phyloP scores from a whole-genome alignment of 2,797 vertebrate genomes.

The Sebastes reedi region DNA sequence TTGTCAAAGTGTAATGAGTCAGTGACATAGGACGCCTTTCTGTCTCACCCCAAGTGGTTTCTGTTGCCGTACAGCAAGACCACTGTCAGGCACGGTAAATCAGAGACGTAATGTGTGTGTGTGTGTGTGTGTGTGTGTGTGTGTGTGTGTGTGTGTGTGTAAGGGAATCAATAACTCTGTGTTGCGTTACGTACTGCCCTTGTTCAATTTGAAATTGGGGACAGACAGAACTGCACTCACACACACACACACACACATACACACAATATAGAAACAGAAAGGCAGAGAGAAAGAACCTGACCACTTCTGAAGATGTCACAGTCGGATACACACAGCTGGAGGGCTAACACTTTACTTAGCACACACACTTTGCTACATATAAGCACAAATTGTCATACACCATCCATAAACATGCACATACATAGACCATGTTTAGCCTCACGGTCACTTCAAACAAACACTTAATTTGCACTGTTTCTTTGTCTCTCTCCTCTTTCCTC shows the following conservation, averaged over 20 bases:
- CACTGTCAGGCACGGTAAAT: conserved; percentile 32
- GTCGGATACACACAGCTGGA: neutral
- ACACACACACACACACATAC: neutral
- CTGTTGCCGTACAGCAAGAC: conserved; percentile 31
- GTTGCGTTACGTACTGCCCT: conserved; percentile 26
- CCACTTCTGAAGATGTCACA: neutral
- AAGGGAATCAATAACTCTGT: conserved; percentile 42
- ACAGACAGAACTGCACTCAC: neutral
- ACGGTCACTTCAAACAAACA: neutral
- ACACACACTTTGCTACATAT: neutral
- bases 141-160: neutral
- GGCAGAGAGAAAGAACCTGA: neutral
- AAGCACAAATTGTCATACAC: neutral
- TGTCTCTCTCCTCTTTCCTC: neutral
- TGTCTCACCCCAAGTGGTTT: conserved; percentile 20
- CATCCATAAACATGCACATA: neutral
- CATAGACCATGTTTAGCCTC: neutral
- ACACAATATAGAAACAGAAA: neutral
- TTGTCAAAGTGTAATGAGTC: conserved; percentile 17
- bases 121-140: conserved; percentile 5
- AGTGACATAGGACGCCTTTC: conserved; percentile 9
- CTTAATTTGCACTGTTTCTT: neutral
- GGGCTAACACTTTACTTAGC: neutral
- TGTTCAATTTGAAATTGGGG: conserved; percentile 47
- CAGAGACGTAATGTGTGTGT: conserved; percentile 6